phyloP scores from a whole-genome alignment of 2,888 invertebrate species.

The Caenorhabditis angaria region DNA sequence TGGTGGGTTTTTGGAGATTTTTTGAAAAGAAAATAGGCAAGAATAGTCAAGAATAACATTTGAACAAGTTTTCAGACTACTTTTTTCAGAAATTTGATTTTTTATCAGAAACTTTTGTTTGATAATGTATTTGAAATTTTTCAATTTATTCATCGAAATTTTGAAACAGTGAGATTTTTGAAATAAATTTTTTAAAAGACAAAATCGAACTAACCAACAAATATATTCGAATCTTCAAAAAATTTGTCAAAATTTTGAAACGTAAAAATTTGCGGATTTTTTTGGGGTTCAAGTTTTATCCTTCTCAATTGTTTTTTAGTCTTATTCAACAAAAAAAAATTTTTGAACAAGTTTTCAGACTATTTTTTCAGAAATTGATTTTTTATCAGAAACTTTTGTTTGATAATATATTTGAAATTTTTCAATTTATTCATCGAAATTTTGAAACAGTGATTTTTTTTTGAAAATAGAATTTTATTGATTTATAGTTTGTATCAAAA shows the following conservation, averaged over 20 bases:
- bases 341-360: no score
- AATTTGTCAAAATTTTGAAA: background rate
- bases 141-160: background rate
- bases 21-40: constrained; percentile 13
- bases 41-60: background rate
- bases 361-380: no score
- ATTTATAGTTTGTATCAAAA: no score
- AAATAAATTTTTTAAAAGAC: background rate
- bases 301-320: background rate
- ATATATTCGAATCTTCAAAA: background rate
- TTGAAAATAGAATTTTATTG: background rate
- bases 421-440: background rate
- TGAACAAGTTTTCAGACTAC: background rate
- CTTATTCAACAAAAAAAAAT: background rate
- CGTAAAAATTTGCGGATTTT: background rate
- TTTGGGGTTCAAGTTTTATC: background rate
- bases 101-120: background rate
- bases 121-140: background rate
- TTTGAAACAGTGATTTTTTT: background rate
- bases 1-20: background rate
- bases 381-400: no score
- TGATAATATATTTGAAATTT: background rate
- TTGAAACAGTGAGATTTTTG: background rate
- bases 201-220: background rate
- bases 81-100: no score